Percentiles rank a stretch among this genome's conserved stretches.
phyloP scores from a whole-genome alignment of 2,797 vertebrate species.

The Menidia menidia region DNA sequence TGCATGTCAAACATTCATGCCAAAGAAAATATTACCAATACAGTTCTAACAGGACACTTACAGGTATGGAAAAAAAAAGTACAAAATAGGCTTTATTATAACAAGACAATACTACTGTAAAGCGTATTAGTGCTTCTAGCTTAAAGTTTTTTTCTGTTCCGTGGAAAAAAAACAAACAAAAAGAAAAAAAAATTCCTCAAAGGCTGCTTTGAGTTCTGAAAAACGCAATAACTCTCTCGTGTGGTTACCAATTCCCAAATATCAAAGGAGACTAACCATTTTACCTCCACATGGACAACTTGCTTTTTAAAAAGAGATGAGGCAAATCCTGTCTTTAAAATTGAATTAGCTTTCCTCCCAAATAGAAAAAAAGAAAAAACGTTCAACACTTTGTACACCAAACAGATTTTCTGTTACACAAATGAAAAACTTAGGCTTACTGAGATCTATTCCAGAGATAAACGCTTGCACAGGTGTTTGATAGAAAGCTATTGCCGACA shows the following conservation, averaged over 20 bases:
- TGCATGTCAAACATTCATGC: conserved; percentile 84
- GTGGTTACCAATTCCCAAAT: conserved; percentile 44
- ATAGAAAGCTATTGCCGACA: conserved; percentile 60
- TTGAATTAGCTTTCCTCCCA: conserved; percentile 49
- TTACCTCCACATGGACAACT: conserved; percentile 34
- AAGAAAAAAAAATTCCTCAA: conserved; percentile 65
- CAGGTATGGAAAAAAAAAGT: conserved; percentile 76
- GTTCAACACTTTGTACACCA: conserved; percentile 50
- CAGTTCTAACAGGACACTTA: conserved; percentile 74
- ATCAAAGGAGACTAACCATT: conserved; percentile 30
- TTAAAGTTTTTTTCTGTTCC: conserved; percentile 76
- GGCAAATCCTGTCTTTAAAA: conserved; percentile 58
- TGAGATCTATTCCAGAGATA: conserved; percentile 28
- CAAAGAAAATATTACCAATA: conserved; percentile 74
- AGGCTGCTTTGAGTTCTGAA: conserved; percentile 58
- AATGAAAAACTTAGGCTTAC: conserved; percentile 48
- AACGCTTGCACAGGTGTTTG: conserved; percentile 39
- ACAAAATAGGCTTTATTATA: conserved; percentile 75
- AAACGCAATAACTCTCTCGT: conserved; percentile 17
- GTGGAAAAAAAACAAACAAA: conserved; percentile 68
- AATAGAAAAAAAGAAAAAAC: conserved; percentile 63
- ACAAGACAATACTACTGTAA: conserved; percentile 79
- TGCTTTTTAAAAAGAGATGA: conserved; percentile 58
- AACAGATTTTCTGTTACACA: conserved; percentile 40
- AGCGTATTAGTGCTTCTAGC: conserved; percentile 84